These are phyloP conservation scores for Drosophila antonietae DNA, from an alignment of 2,888 invertebrate species.

Conservation along the genomic window DNA sequence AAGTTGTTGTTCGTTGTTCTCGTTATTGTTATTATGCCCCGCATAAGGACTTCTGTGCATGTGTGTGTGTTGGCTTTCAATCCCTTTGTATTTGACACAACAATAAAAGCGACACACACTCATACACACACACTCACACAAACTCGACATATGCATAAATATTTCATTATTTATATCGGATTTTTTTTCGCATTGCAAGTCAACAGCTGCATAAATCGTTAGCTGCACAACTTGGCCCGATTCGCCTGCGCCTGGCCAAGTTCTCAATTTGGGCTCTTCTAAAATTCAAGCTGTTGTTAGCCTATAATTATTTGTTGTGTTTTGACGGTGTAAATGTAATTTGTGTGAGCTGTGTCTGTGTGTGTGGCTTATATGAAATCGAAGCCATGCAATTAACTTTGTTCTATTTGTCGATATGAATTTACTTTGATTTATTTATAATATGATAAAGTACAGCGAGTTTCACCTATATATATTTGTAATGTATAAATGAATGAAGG, in stretches of 20 bases:
- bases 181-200: conserved; percentile 56
- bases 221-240: conserved; percentile 53
- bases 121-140: conserved; percentile 26
- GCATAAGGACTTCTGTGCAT: conserved; percentile 31
- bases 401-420: neutral
- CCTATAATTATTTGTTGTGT: conserved; percentile 6
- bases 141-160: conserved; percentile 55
- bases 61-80: conserved; percentile 44
- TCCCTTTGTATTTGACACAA: conserved; percentile 71
- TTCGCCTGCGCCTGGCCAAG: conserved; percentile 24
- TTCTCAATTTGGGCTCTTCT: conserved; percentile 18
- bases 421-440: neutral
- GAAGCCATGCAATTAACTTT: neutral
- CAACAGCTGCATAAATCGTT: conserved; percentile 51
- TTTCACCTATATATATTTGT: neutral
- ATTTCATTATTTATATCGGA: conserved; percentile 76
- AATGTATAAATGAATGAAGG: neutral
- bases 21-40: conserved; percentile 71
- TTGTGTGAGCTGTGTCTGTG: neutral
- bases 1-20: conserved; percentile 62
- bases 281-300: conserved; percentile 8
- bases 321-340: neutral
- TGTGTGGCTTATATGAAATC: neutral
- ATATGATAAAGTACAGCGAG: neutral
- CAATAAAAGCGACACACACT: conserved; percentile 52